Evolutionary conservation across 1,140 invertebrate species (phyloP).

Genomic region (Cherax destructor): DNA sequence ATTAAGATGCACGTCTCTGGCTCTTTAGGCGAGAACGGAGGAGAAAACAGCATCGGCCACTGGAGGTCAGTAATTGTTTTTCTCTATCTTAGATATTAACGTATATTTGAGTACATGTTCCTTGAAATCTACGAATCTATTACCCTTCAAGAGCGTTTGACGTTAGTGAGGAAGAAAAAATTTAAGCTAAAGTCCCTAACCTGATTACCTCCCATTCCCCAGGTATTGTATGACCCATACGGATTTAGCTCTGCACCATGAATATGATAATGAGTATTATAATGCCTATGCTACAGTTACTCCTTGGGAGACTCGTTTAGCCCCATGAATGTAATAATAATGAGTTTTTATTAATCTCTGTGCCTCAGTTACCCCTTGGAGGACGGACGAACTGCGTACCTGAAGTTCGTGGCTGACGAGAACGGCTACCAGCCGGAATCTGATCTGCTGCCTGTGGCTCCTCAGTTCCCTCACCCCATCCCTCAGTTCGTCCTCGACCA

Average conservation of each 20-base stretch:
- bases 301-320: not conserved
- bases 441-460: slow-evolving; percentile 25
- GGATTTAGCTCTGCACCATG: too few relatives aligned
- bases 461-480: slow-evolving; percentile 42
- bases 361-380: slow-evolving; percentile 30
- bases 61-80: slow-evolving; percentile 8
- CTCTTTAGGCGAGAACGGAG: slow-evolving; percentile 7
- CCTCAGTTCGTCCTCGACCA: slow-evolving; percentile 35
- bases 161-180: not conserved
- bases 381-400: not conserved
- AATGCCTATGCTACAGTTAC: not conserved
- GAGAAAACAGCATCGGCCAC: slow-evolving; percentile 19
- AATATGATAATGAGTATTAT: not conserved
- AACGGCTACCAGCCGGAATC: slow-evolving; percentile 34
- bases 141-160: too few relatives aligned
- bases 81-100: not conserved
- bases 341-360: not conserved
- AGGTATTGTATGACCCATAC: not conserved
- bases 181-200: not conserved
- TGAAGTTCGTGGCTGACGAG: slow-evolving; percentile 36
- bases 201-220: too few relatives aligned
- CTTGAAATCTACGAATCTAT: not conserved
- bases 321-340: not conserved
- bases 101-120: not conserved
- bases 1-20: slow-evolving; percentile 30